Conservation (phyloP, 2,888 invertebrate genomes). For the Leucoma salicis region DNA sequence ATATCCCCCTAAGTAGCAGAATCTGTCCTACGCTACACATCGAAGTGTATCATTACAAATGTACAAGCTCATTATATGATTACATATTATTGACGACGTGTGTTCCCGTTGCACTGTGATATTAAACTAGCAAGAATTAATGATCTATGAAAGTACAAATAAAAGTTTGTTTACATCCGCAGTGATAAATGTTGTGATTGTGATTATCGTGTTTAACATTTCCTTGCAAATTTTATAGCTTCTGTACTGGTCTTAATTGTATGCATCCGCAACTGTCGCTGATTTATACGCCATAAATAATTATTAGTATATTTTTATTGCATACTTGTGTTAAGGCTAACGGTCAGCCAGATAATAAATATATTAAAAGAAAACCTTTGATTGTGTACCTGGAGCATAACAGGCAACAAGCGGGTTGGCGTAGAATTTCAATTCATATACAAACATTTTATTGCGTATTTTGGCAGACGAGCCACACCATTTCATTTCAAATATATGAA, state of each 20-base stretch:
- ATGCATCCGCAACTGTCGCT: no score
- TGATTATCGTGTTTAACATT: neutral
- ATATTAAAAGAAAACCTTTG: no score
- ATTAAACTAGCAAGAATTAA: constrained; percentile 12
- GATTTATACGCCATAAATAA: no score
- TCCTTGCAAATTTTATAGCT: neutral
- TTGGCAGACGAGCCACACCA: no score
- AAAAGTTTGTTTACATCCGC: constrained; percentile 5
- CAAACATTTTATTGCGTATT: no score
- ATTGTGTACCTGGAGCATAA: no score
- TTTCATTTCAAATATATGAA: no score
- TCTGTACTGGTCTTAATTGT: neutral
- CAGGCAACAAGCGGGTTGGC: no score
- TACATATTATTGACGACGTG: constrained; percentile 61
- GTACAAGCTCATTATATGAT: constrained; percentile 70
- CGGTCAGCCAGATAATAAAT: no score
- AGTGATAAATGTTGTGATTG: constrained; percentile 11
- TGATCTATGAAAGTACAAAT: constrained; percentile 5
- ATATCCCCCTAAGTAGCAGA: constrained; percentile 41
- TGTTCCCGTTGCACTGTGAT: constrained; percentile 34
- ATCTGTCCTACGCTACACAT: constrained; percentile 61
- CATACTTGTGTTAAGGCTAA: no score
- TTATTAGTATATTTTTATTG: no score
- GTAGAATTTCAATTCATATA: no score
- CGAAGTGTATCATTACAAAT: constrained; percentile 66